A percentile compares a stretch with the other conserved stretches of the same genome.
These are phyloP conservation scores for Peromyscus nudipes DNA, from an alignment of 2,797 vertebrate genomes.

Conservation along the genomic window DNA sequence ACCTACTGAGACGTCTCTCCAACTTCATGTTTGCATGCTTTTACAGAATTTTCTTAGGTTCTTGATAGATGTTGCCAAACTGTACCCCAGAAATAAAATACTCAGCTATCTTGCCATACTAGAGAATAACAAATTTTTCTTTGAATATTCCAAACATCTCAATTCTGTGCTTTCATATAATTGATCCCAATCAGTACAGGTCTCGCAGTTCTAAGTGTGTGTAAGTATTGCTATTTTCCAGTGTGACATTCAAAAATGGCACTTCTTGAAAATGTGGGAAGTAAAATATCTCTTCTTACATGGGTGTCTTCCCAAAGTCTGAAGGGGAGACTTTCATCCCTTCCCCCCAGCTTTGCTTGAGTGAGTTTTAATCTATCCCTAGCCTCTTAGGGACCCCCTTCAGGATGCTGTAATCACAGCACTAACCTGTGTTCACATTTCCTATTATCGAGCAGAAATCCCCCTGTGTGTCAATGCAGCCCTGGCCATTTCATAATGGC, in stretches of 20 bases:
- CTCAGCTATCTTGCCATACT: neutral
- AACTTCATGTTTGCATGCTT: neutral
- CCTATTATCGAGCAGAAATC: slow-evolving; percentile 82
- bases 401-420: slow-evolving; percentile 83
- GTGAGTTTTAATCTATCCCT: slow-evolving; percentile 73
- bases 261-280: neutral
- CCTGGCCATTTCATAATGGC: slow-evolving; percentile 79
- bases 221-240: neutral
- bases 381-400: slow-evolving; percentile 62
- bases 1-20: neutral
- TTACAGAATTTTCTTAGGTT: neutral
- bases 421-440: slow-evolving; percentile 84
- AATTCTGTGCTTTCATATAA: neutral
- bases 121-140: neutral
- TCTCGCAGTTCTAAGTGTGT: neutral
- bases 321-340: slow-evolving; percentile 29
- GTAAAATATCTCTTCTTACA: neutral
- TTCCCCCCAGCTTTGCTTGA: slow-evolving; percentile 63
- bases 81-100: neutral
- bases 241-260: neutral
- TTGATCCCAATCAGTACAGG: neutral
- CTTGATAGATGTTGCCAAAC: neutral
- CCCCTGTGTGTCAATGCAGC: slow-evolving; percentile 69
- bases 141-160: neutral
- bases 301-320: neutral